A percentile compares a stretch with the other conserved stretches of the same genome.
These are phyloP conservation scores for Trisateles emortualis DNA, from an alignment of 2,888 invertebrate genomes.

Conservation along the genomic window DNA sequence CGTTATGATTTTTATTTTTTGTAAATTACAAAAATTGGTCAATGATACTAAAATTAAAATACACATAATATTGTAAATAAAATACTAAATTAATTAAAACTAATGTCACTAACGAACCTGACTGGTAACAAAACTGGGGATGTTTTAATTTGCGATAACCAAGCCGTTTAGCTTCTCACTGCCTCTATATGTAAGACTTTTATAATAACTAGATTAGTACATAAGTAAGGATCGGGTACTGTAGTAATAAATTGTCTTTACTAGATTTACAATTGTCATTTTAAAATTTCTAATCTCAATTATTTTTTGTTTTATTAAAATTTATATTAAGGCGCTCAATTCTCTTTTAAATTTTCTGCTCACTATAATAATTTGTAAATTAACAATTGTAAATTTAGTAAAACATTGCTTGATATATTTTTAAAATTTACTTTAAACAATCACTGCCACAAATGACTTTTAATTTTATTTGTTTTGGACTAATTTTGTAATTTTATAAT, in stretches of 20 bases:
- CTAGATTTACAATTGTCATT: constrained; percentile 21
- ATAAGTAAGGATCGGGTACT: constrained; percentile 44
- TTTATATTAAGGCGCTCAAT: too few species aligned
- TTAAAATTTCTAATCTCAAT: too few species aligned
- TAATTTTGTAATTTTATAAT: constrained; percentile 12
- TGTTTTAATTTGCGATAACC: constrained; percentile 43
- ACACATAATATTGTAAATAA: constrained; percentile 3
- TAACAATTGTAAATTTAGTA: constrained; percentile 18
- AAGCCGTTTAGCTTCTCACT: constrained; percentile 49
- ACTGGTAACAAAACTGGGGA: constrained; percentile 31
- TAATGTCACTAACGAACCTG: constrained; percentile 37
- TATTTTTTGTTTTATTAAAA: too few species aligned
- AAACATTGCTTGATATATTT: constrained; percentile 13
- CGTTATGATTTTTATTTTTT: constrained; percentile 10
- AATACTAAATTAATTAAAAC: not conserved
- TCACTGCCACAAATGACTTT: constrained; percentile 36
- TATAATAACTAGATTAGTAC: constrained; percentile 13
- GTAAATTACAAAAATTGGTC: not conserved
- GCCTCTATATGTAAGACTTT: constrained; percentile 38
- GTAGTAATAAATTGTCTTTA: constrained; percentile 20
- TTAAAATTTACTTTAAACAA: constrained; percentile 9
- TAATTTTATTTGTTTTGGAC: constrained; percentile 11
- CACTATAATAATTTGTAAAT: not conserved
- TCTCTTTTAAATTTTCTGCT: not conserved
- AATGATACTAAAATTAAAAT: not conserved